phyloP scores from a whole-genome alignment of 2,797 vertebrate species.

The Anguilla megastoma region DNA sequence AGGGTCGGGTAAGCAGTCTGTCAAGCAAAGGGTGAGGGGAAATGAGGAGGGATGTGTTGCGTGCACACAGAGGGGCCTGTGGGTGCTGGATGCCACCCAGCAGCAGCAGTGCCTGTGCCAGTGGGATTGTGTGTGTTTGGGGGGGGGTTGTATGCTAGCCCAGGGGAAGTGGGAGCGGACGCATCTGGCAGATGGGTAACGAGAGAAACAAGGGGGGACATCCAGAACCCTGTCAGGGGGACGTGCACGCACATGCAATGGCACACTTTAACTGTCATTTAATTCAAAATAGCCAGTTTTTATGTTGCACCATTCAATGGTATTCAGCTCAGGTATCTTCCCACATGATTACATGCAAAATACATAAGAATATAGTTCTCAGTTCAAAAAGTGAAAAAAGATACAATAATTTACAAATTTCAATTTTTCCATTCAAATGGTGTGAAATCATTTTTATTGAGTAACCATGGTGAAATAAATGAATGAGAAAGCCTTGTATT shows the following conservation, averaged over 20 bases:
- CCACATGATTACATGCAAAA: too few relatives aligned
- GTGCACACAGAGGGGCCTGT: not conserved
- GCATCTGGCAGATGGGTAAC: constrained; percentile 23
- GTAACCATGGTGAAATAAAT: too few relatives aligned
- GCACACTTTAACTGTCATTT: not conserved
- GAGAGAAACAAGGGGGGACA: not conserved
- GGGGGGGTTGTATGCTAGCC: not conserved
- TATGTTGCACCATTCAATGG: not conserved
- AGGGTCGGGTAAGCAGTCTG: not conserved
- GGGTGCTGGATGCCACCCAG: not conserved
- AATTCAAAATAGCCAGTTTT: not conserved
- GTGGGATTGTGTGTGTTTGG: not conserved
- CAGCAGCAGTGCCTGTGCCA: not conserved
- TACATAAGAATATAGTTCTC: too few relatives aligned
- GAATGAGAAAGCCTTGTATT: too few relatives aligned
- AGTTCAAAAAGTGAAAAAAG: too few relatives aligned
- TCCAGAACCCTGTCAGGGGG: not conserved
- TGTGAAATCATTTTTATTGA: too few relatives aligned
- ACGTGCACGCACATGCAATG: not conserved
- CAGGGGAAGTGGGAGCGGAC: constrained; percentile 18
- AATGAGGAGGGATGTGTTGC: not conserved
- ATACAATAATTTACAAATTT: too few relatives aligned
- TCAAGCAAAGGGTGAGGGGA: not conserved
- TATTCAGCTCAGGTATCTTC: not conserved
- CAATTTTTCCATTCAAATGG: too few relatives aligned